Evolutionary conservation across 2,797 vertebrate species (phyloP).

Genomic region (Sus cebifrons): DNA sequence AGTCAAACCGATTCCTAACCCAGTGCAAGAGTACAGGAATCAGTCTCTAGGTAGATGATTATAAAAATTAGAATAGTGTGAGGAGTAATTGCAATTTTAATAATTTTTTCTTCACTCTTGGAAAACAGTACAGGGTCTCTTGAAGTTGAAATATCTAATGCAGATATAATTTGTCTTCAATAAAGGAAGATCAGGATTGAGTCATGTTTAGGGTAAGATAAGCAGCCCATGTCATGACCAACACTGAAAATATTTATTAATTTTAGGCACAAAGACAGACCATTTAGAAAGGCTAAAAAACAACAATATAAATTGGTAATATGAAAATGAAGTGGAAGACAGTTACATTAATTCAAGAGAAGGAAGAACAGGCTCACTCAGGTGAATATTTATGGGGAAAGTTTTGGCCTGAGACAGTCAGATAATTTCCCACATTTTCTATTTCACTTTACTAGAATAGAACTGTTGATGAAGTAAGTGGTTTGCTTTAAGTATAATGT

Average conservation of each 20-base stretch:
- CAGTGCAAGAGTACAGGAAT: neutral
- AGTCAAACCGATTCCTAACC: neutral
- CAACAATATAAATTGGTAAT: neutral
- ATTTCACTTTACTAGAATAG: neutral
- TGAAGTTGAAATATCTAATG: neutral
- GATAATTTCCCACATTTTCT: constrained; percentile 21
- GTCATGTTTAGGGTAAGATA: neutral
- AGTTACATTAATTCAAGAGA: constrained; percentile 12
- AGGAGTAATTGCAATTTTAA: neutral
- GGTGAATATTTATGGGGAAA: neutral
- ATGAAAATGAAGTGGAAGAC: neutral
- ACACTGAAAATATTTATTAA: neutral
- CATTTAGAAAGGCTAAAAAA: neutral
- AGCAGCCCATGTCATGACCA: neutral
- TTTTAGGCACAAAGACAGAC: constrained; percentile 28
- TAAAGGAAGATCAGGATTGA: neutral
- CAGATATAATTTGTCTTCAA: neutral
- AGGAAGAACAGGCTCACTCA: neutral
- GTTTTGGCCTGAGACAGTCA: constrained; percentile 1
- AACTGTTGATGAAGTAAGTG: neutral
- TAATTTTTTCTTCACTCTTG: neutral
- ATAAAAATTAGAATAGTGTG: neutral
- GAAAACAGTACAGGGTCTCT: neutral
- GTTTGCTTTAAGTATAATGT: neutral
- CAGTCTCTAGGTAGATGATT: neutral